A percentile compares a stretch with the other conserved stretches of the same genome.
These are phyloP conservation scores for Paralichthys olivaceus DNA, from an alignment of 2,113 vertebrate genomes.

Conservation along the genomic window DNA sequence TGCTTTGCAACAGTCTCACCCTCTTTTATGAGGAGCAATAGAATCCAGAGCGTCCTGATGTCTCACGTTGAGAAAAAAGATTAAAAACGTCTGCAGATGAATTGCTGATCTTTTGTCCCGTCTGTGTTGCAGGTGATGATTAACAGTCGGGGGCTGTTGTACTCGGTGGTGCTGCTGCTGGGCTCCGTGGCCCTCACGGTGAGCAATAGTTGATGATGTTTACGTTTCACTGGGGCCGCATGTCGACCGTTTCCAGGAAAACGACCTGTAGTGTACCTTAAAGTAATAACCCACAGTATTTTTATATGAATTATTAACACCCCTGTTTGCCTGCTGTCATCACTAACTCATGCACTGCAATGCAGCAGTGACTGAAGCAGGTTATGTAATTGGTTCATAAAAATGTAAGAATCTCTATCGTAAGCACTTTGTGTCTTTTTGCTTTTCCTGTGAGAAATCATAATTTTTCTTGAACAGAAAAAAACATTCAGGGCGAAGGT, in stretches of 20 bases:
- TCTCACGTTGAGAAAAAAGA: no score
- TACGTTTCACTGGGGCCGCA: neutral
- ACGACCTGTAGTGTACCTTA: neutral
- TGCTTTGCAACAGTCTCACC: neutral
- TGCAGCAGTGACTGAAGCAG: neutral
- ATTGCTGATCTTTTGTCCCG: neutral
- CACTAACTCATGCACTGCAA: slow-evolving; percentile 7
- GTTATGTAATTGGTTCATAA: slow-evolving; percentile 25
- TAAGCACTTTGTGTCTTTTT: no score
- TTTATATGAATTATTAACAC: neutral
- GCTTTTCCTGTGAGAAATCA: neutral
- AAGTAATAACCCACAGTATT: neutral
- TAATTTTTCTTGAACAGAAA: no score
- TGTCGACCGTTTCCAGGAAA: neutral
- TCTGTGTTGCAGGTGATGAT: slow-evolving; percentile 88
- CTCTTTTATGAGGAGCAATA: neutral
- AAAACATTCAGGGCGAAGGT: neutral
- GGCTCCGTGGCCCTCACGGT: slow-evolving; percentile 96
- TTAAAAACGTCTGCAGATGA: neutral
- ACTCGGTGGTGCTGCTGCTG: slow-evolving; percentile 93
- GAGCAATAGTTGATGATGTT: slow-evolving; percentile 71
- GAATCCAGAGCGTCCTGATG: neutral
- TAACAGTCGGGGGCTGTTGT: slow-evolving; percentile 94
- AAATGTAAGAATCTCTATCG: slow-evolving; percentile 10
- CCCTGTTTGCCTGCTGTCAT: neutral